These are phyloP conservation scores for Clepsis dumicolana DNA, from an alignment of 2,888 invertebrate species.

Conservation along the genomic window DNA sequence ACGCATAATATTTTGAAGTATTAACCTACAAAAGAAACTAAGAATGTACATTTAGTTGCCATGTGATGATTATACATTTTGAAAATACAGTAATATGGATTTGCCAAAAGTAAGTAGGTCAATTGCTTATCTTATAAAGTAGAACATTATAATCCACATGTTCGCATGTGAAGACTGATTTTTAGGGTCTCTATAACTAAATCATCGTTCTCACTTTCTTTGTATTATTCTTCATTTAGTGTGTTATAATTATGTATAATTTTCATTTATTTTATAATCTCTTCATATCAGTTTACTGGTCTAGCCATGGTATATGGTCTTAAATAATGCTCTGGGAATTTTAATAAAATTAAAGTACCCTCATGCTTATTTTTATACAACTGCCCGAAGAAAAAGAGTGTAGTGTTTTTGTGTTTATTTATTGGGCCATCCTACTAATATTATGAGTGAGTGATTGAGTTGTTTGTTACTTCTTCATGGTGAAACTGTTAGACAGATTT, in stretches of 20 bases:
- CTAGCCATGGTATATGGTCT: not conserved
- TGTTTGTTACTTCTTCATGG: too few relatives aligned
- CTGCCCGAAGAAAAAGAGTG: too few relatives aligned
- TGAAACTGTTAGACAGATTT: too few relatives aligned
- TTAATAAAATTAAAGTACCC: not conserved
- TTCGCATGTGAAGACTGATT: not conserved
- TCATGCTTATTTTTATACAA: too few relatives aligned
- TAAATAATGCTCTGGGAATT: not conserved
- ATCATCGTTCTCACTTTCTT: not conserved
- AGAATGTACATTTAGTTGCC: conserved; percentile 37
- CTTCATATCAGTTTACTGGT: not conserved
- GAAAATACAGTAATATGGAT: conserved; percentile 56
- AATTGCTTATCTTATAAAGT: conserved; percentile 56
- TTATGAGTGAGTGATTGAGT: too few relatives aligned
- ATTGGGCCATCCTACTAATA: too few relatives aligned
- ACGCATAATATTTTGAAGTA: conserved; percentile 55
- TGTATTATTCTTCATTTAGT: not conserved
- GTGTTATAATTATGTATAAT: not conserved
- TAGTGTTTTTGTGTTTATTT: too few relatives aligned
- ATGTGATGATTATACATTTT: conserved; percentile 38
- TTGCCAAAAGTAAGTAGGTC: conserved; percentile 63
- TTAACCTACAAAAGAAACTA: conserved; percentile 58
- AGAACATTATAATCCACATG: conserved; percentile 31
- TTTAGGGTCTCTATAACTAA: too few relatives aligned
- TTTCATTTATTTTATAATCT: not conserved